Base-by-base conservation (phyloP, 2,888 invertebrate species). In the Oscheius onirici region DNA sequence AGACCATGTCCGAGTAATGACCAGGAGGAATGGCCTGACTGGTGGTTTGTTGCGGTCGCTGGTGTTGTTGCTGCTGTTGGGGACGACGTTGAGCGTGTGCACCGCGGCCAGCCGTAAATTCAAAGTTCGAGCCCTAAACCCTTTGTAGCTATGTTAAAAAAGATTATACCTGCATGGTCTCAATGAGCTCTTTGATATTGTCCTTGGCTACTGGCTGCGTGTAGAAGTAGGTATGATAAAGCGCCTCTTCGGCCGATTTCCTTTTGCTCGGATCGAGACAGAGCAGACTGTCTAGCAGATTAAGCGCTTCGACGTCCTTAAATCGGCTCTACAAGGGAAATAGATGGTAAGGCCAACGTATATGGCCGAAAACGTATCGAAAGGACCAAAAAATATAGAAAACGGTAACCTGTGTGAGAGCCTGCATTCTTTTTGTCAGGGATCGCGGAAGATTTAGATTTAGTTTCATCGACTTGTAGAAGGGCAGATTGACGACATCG, bases 171-270 rank as follows among this genome's bases (percentile, higher is more conserved):
- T 72, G 67, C 34, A 81, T 71, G 2, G 72, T 77, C 10, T 73
- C 69, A 71, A 83, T 80, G 41, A 83, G 73, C 57, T 86, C 85
- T 15, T 81, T 84, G 57, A 90, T 83, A 69, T 89, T 89, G 10
- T 88, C 89, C 22, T 78, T 77, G 0, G 97, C 96, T 93, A 95
- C 93, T 0, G 99, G 97, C 88, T 96, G 95, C 5, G 93, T 93
- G 95, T 95, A 99, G 90, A 99, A 99, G 90, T 97, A 99, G 88
- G 96, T 95, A 87, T 99, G 97, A 89, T 96, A 95, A 1, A 99
- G 88, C 2, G 82, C 82, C 28, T 93, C 93, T 88, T 97, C 96
- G 0, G 95, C 93, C 87, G 96, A 95, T 69, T 90, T 91, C 72
- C 95, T 90, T 88, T 94, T 94, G 0, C 92, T 91, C 0, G 99